Evolutionary conservation across 2,797 vertebrate species (phyloP).

Genomic region (Strix occidentalis): DNA sequence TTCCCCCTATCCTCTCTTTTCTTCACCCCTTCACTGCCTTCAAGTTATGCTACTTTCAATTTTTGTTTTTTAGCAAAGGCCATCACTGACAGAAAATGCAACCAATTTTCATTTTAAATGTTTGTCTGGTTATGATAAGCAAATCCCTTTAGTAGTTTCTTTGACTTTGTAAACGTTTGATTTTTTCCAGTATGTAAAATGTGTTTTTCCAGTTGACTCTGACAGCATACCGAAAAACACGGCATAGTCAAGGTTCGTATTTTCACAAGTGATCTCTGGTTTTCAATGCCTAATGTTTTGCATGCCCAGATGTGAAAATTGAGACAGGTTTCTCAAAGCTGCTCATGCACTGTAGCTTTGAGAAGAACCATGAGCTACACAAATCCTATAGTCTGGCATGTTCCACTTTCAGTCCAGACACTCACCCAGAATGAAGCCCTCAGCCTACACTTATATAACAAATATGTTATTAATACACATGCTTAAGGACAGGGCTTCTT

Average conservation of each 20-base stretch:
- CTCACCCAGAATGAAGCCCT: neutral
- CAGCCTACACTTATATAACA: fast-evolving
- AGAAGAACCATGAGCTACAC: neutral
- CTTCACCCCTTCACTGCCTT: neutral
- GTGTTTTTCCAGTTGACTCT: neutral
- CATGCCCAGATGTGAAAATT: neutral
- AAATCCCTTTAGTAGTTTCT: neutral
- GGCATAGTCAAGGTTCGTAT: neutral
- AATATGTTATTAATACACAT: neutral
- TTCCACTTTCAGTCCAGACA: neutral
- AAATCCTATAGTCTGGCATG: neutral
- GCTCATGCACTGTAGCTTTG: neutral
- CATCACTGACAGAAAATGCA: neutral
- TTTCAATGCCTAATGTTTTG: neutral
- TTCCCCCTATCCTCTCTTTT: neutral
- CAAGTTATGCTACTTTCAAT: neutral
- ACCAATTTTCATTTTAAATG: neutral
- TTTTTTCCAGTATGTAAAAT: neutral
- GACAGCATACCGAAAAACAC: neutral
- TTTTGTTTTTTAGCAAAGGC: neutral
- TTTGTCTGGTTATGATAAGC: neutral
- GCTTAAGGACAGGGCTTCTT: neutral
- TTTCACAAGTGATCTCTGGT: neutral
- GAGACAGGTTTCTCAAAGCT: neutral
- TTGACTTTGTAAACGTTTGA: neutral